Evolutionary conservation across 2,113 vertebrate genomes (phyloP), one percentile per base, ranked within the genome.

Genomic region (Spea bombifrons): DNA sequence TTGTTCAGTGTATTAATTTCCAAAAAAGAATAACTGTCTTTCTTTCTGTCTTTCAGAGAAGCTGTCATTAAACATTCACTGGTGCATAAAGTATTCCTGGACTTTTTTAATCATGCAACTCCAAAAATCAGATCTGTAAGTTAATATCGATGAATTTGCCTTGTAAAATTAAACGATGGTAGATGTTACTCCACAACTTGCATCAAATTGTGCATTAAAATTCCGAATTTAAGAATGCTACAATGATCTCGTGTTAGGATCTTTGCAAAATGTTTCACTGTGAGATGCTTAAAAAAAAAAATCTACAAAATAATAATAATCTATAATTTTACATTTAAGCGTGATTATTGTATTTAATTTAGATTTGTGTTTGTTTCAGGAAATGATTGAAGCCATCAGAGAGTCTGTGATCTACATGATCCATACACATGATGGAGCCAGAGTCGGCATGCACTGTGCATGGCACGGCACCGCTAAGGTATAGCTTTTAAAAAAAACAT

Each of bases 391-490:
- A 90, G 93, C 94, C 49, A 93, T 98, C 84, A 92, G 96, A 73
- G 96, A 99, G 84, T 87, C 95, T 0, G 96, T 97, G 2, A 89
- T 99, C 50, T 99, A 99, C 89, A 89, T 97, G 89, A 94, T 95
- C 0, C 95, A 99, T 85, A 99, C 97, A 0, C 97, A 97, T 0
- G 96, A 98, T 30, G 97, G 97, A 3, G 95, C 96, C 5, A 89
- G 97, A 79, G 97, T 98, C 50, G 94, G 95, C 0, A 98, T 99
- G 97, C 90, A 95, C 82, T 97, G 95, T 80, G 84, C 98, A 57
- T 99, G 97, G 97, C 94, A 98, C 5, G 97, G 97, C 8, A 96
- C 95, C 0, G 90, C 97, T 17, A 99, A 99, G 95, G 97, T 96
- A 79, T 61, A 50, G 30, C 66, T 46, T 30, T 30, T 30, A 30